Base-by-base conservation (phyloP, 2,797 vertebrate genomes). In the Buphagus erythrorhynchus region DNA sequence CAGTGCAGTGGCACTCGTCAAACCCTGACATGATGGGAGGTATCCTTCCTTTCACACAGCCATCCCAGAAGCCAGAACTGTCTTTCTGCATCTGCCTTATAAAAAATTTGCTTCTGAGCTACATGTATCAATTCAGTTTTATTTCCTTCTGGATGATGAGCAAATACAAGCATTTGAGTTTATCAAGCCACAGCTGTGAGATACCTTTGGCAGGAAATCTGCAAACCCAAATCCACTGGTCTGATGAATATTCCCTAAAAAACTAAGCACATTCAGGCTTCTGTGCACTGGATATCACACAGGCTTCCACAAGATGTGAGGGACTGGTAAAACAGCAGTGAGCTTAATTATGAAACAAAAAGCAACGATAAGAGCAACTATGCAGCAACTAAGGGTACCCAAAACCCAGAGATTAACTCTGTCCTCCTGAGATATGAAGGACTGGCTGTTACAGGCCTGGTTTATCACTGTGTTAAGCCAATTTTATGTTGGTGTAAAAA, bases 21-120 rank as follows among this genome's bases (percentile, higher is more conserved):
- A 96, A 86, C 42, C 46, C 72, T 86, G 89, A 43, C 61, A 3
- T 26, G 85, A 84, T 18, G 51, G 46, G 75, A 91, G 24, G 51
- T 35, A 17, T 77, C 62, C 79, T 88, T 57, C 59, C 89, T 55
- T 19, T 65, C 1, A 62, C 59, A 58, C 24, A 48, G 25, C 24
- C 78, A 75, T 43, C 45, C 85, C 92, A 95, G 69, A 31, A 95
- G 92, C 78, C 86, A 93, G 81, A 92, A 38, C 78, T 90, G 91
- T 83, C 89, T 91, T 61, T 74, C 75, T 88, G 65, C 65, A 77
- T 85, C 84, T 89, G 74, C 61, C 75, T 92, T 86, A 51, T 19
- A 52, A 68, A 91, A 91, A 93, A 51, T 31, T 68, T 48, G 8
- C 28, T 80, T 82, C 57, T 29, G 33, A 58, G 81, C 68, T 83